Conservation (phyloP, 2,888 invertebrate genomes). For the Nomada flava region DNA sequence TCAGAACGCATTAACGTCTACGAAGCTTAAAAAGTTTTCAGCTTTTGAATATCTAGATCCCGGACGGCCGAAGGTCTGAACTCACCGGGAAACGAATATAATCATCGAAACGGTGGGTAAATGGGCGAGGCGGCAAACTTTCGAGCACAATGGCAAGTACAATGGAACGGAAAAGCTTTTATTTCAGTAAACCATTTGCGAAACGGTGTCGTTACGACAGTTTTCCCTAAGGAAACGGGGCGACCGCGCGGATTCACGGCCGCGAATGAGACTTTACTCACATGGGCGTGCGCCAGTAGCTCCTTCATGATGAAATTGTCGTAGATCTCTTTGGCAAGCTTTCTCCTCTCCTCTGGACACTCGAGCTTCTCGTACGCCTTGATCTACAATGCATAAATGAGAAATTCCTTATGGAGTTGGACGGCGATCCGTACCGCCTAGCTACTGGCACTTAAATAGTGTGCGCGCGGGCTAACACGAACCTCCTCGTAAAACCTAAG, state of each 20-base stretch:
- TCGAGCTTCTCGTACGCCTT: constrained; percentile 99
- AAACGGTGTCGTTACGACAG: background rate
- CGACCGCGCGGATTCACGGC: background rate
- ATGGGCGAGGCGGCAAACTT: background rate
- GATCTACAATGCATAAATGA: constrained; percentile 89
- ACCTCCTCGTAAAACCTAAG: constrained; percentile 99
- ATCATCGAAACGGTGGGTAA: background rate
- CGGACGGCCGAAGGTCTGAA: background rate
- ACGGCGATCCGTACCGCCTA: constrained; percentile 47
- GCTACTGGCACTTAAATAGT: constrained; percentile 50
- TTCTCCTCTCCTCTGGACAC: constrained; percentile 97
- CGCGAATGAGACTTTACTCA: constrained; percentile 86
- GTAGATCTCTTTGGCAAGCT: constrained; percentile 98
- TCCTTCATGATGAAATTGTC: constrained; percentile 99
- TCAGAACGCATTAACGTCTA: background rate
- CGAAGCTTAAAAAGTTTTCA: background rate
- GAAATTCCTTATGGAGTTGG: constrained; percentile 55
- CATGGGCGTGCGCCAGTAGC: constrained; percentile 98
- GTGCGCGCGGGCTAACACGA: constrained; percentile 79
- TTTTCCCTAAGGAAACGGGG: background rate
- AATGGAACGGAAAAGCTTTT: background rate
- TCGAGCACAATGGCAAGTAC: background rate
- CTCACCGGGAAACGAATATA: background rate
- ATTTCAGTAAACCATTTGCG: background rate
- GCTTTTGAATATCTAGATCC: background rate